Percentiles rank a stretch among this genome's conserved stretches.
Conservation (phyloP, 37 sponge, comb jelly and placozoan genomes). For the Hormiphora californensis region DNA sequence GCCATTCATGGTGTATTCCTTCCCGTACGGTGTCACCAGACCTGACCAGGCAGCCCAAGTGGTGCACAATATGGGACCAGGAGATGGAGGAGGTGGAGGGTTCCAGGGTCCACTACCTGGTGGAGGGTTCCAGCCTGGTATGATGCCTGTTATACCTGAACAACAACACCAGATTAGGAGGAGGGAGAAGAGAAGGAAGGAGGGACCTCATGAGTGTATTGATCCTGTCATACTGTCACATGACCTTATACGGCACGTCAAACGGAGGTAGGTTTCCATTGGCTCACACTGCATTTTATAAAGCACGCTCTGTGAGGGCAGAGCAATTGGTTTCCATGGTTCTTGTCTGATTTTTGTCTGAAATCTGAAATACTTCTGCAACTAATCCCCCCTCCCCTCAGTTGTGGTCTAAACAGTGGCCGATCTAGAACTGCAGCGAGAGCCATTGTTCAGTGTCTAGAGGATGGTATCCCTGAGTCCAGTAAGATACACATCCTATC, state of each 20-base stretch:
- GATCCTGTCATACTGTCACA: slow-evolving; percentile 29
- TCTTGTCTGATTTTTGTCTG: not conserved
- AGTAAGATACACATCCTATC: slow-evolving; percentile 29
- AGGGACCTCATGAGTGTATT: not conserved
- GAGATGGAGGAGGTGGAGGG: no score
- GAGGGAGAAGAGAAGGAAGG: no score
- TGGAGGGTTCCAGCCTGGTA: no score
- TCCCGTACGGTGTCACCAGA: slow-evolving; percentile 55
- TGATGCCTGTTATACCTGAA: no score
- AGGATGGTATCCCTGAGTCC: slow-evolving; percentile 16
- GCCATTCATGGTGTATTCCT: slow-evolving; percentile 47
- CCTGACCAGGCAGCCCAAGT: no score
- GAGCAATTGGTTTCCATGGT: no score
- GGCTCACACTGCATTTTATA: not conserved
- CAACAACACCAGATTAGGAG: no score
- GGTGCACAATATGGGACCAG: no score
- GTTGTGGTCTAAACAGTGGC: slow-evolving; percentile 35
- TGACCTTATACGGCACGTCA: slow-evolving; percentile 37
- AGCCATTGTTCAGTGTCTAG: slow-evolving; percentile 52
- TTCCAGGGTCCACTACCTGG: no score
- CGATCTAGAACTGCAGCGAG: slow-evolving; percentile 41
- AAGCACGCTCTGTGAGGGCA: not conserved
- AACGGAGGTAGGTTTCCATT: slow-evolving; percentile 1
- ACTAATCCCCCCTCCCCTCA: not conserved
- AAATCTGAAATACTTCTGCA: not conserved